Conservation (phyloP, 2,113 vertebrate species). For the Pseudois nayaur region DNA sequence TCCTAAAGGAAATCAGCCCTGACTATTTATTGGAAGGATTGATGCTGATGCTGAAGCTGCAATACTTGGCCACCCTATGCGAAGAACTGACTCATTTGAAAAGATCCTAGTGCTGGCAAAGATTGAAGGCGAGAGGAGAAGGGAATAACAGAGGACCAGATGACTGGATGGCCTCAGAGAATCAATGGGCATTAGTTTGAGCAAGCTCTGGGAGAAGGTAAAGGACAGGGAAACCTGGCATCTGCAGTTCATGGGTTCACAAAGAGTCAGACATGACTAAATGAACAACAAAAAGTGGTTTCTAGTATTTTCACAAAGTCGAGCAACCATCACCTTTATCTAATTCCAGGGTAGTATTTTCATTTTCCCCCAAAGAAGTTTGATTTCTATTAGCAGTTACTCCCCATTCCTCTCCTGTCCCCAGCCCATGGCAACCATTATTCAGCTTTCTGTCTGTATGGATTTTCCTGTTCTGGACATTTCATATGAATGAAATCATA, state of each 20-base stretch:
- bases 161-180: not conserved
- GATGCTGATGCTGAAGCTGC: not conserved
- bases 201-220: not conserved
- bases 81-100: not conserved
- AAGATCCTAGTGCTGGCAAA: not conserved
- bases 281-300: not conserved
- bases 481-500: not conserved
- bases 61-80: not conserved
- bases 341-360: not conserved
- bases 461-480: not conserved
- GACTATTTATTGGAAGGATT: not conserved
- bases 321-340: not conserved
- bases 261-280: not conserved
- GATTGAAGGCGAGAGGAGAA: not conserved
- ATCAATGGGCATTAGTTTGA: not conserved
- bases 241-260: not conserved
- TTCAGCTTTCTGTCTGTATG: not conserved
- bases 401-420: not conserved
- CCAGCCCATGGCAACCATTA: not conserved
- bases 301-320: not conserved
- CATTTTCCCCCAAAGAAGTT: not conserved
- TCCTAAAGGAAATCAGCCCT: not conserved
- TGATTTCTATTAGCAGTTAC: not conserved
- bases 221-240: not conserved
- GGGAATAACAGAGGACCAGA: not conserved